These are phyloP conservation scores for Sipha maydis DNA, from an alignment of 2,888 invertebrate genomes.

Conservation along the genomic window DNA sequence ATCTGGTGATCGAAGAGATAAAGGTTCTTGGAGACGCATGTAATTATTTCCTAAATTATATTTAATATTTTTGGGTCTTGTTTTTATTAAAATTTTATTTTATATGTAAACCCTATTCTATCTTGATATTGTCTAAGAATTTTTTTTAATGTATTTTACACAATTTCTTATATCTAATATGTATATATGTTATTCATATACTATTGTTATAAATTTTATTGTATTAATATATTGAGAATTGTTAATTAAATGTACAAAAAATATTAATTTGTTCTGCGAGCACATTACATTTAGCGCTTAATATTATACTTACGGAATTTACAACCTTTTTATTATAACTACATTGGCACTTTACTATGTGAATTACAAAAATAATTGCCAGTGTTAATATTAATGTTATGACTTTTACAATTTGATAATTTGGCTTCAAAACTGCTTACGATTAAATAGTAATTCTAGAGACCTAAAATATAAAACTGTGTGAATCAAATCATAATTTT, in stretches of 20 bases:
- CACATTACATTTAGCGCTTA: neutral
- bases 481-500: neutral
- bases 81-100: slow-evolving; percentile 21
- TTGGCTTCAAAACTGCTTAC: neutral
- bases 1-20: slow-evolving; percentile 52
- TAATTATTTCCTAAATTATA: slow-evolving; percentile 42
- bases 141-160: slow-evolving; percentile 13
- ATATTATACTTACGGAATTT: slow-evolving; percentile 14
- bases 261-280: slow-evolving; percentile 4
- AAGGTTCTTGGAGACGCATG: slow-evolving; percentile 50
- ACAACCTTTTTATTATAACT: slow-evolving; percentile 18
- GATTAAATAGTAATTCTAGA: slow-evolving; percentile 17
- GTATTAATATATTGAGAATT: slow-evolving; percentile 25
- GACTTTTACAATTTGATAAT: neutral
- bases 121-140: slow-evolving; percentile 1
- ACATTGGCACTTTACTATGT: neutral
- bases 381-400: neutral
- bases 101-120: slow-evolving; percentile 23
- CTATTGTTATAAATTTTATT: slow-evolving; percentile 53
- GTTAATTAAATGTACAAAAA: slow-evolving; percentile 33
- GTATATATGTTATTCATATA: slow-evolving; percentile 45
- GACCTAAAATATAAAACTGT: neutral
- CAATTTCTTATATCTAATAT: slow-evolving; percentile 16
- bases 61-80: slow-evolving; percentile 7
- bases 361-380: neutral